These are phyloP conservation scores for Sceloporus undulatus DNA, from an alignment of 2,113 vertebrate species.

Conservation along the genomic window DNA sequence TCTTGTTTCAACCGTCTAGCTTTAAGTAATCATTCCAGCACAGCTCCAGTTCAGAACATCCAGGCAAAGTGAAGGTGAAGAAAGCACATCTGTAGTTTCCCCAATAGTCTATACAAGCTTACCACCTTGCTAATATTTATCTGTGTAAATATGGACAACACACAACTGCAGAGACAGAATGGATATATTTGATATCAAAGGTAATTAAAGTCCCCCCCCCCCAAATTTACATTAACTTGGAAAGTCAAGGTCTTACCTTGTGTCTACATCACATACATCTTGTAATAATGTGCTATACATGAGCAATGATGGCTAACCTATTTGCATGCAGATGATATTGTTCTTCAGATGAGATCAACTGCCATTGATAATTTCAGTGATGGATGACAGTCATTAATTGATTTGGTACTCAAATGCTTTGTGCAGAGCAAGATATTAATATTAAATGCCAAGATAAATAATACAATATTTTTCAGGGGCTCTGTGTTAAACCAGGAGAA, in stretches of 20 bases:
- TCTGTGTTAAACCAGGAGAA: background rate
- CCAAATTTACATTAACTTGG: background rate
- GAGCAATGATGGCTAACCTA: constrained; percentile 21
- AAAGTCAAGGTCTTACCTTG: constrained; percentile 19
- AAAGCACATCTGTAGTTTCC: background rate
- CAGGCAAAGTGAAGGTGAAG: background rate
- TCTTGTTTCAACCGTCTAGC: background rate
- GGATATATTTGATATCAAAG: background rate
- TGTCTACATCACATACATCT: background rate
- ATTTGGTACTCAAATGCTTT: constrained; percentile 52
- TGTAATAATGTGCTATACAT: constrained; percentile 23
- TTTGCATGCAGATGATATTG: constrained; percentile 38
- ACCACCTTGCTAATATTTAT: background rate
- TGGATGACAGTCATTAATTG: constrained; percentile 56
- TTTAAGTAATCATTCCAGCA: background rate
- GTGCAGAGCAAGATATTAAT: constrained; percentile 48
- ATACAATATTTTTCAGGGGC: constrained; percentile 19
- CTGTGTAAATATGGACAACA: constrained; percentile 1
- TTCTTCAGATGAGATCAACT: constrained; percentile 38
- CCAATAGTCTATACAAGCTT: background rate
- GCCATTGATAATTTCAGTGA: constrained; percentile 48
- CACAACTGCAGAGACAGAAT: background rate
- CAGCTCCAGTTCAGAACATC: background rate
- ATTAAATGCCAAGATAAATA: constrained; percentile 45
- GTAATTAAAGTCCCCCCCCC: background rate